These are phyloP conservation scores for Gonioctena quinquepunctata DNA, from an alignment of 1,140 invertebrate genomes.

Conservation along the genomic window DNA sequence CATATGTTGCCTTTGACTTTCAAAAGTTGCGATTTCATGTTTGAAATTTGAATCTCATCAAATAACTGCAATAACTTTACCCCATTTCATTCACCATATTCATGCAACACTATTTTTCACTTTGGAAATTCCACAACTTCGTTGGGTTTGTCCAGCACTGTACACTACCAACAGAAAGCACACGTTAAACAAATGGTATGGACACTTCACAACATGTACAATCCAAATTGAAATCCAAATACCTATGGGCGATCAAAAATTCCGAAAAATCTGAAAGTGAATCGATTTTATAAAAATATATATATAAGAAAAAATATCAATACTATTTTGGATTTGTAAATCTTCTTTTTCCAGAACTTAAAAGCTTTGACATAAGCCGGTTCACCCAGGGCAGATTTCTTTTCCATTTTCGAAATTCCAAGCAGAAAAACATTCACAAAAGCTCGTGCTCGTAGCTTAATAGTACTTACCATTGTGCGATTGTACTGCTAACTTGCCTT, in stretches of 20 bases:
- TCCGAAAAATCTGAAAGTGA: slow-evolving; percentile 28
- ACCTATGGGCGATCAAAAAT: slow-evolving; percentile 19
- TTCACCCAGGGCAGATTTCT: slow-evolving; percentile 40
- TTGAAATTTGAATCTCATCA: no score
- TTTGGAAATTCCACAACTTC: not conserved
- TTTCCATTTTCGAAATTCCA: slow-evolving; percentile 2
- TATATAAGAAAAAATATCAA: slow-evolving; percentile 23
- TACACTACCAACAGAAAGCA: slow-evolving; percentile 13
- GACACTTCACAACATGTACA: slow-evolving; percentile 23
- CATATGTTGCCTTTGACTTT: no score
- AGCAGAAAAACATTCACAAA: not conserved
- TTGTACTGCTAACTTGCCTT: slow-evolving; percentile 66
- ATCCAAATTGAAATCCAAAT: slow-evolving; percentile 18
- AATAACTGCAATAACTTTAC: no score
- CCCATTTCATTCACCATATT: no score
- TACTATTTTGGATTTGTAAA: slow-evolving; percentile 54
- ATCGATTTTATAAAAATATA: slow-evolving; percentile 1
- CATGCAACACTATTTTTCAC: not conserved
- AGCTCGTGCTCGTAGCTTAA: not conserved
- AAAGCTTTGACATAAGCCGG: slow-evolving; percentile 48
- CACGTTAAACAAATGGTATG: not conserved
- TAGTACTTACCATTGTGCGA: slow-evolving; percentile 67
- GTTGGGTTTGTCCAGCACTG: slow-evolving; percentile 3
- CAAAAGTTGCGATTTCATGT: no score
- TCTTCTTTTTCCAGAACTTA: slow-evolving; percentile 51